A percentile compares a stretch with the other conserved stretches of the same genome.
Evolutionary conservation across 2,888 invertebrate genomes (phyloP).

Genomic region (Drosophila buzzatii): DNA sequence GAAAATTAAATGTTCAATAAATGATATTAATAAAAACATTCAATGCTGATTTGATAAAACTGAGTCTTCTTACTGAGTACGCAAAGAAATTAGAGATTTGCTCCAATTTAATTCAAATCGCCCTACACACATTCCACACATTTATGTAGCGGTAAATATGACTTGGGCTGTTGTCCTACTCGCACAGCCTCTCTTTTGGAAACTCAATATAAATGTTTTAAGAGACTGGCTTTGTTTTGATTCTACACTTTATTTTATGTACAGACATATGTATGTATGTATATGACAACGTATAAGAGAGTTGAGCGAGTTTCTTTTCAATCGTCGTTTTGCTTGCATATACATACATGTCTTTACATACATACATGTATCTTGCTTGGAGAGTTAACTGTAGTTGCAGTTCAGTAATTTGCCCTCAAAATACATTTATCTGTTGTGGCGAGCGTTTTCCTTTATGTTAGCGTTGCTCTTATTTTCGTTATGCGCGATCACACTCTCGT

Average conservation of each 20-base stretch:
- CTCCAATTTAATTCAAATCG: background rate
- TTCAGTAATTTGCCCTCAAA: too few relatives aligned
- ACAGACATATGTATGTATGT: too few relatives aligned
- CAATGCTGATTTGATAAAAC: conserved; percentile 1
- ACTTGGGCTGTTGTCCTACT: background rate
- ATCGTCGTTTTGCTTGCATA: too few relatives aligned
- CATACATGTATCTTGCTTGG: background rate
- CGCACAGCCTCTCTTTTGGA: background rate
- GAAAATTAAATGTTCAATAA: background rate
- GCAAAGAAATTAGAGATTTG: background rate
- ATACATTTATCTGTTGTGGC: too few relatives aligned
- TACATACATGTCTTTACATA: background rate
- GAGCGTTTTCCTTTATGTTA: background rate
- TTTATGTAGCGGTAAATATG: background rate
- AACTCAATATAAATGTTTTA: background rate
- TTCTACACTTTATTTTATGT: too few relatives aligned
- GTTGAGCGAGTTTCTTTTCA: background rate
- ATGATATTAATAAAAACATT: conserved; percentile 18
- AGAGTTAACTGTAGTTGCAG: too few relatives aligned
- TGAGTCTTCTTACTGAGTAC: background rate
- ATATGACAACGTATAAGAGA: too few relatives aligned
- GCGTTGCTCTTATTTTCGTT: background rate
- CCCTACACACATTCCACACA: background rate
- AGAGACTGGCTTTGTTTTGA: background rate
- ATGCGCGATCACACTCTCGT: background rate